A percentile compares a stretch with the other conserved stretches of the same genome.
These are phyloP conservation scores for Lamproptera curius DNA, from an alignment of 2,888 invertebrate genomes.

Conservation along the genomic window DNA sequence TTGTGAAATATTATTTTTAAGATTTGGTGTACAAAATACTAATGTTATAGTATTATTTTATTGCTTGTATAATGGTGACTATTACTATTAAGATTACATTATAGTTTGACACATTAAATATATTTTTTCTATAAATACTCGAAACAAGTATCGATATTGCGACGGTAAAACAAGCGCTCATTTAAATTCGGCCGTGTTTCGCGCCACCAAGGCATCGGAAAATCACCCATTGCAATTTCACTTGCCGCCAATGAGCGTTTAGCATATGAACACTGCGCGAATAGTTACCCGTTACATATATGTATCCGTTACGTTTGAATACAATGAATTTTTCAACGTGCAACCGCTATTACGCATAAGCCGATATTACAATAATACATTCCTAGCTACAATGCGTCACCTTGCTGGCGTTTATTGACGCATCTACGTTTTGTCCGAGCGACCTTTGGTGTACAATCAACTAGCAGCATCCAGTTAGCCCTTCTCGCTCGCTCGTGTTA, in stretches of 20 bases:
- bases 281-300: conserved; percentile 42
- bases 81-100: too few species aligned
- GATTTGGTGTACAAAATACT: too few species aligned
- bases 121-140: too few species aligned
- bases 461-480: conserved; percentile 62
- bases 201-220: conserved; percentile 10
- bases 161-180: too few species aligned
- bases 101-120: too few species aligned
- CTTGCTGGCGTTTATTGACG: conserved; percentile 76
- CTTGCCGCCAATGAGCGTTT: conserved; percentile 24
- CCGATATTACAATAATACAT: conserved; percentile 62
- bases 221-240: conserved; percentile 24
- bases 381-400: conserved; percentile 70
- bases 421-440: conserved; percentile 71
- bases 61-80: too few species aligned
- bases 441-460: conserved; percentile 68
- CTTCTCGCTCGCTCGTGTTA: too few species aligned
- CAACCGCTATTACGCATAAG: conserved; percentile 36
- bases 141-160: too few species aligned
- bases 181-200: too few species aligned
- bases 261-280: conserved; percentile 25
- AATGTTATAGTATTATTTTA: too few species aligned
- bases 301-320: conserved; percentile 44
- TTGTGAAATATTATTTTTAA: too few species aligned
- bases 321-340: conserved; percentile 36